phyloP scores from a whole-genome alignment of 2,113 vertebrate species.

The Oriolus oriolus region DNA sequence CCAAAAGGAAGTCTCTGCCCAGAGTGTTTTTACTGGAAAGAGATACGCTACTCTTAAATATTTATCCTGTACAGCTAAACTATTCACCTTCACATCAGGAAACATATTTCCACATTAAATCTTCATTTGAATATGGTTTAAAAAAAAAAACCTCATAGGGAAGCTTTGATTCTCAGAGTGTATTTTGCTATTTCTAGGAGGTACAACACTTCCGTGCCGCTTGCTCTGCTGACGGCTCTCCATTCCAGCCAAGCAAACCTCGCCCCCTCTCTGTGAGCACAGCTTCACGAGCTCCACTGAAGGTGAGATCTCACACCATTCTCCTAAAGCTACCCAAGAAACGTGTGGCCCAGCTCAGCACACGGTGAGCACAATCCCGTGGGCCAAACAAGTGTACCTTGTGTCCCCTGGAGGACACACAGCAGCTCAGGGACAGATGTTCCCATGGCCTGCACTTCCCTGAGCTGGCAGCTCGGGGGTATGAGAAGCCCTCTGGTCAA shows the following conservation, averaged over 20 bases:
- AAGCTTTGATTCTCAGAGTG: background rate
- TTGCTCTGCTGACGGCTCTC: background rate
- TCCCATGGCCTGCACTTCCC: background rate
- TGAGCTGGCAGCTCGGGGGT: rapidly evolving
- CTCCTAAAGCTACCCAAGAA: background rate
- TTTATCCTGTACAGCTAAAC: conserved; percentile 3
- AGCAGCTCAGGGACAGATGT: rapidly evolving
- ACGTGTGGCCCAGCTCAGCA: background rate
- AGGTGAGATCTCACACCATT: background rate
- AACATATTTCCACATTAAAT: conserved; percentile 43
- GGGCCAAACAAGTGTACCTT: background rate
- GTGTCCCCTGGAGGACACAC: background rate
- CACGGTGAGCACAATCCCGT: rapidly evolving
- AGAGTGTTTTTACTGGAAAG: conserved; percentile 51
- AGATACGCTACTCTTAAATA: background rate
- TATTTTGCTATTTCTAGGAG: background rate
- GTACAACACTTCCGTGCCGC: background rate
- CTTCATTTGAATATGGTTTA: background rate
- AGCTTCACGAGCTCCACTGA: rapidly evolving
- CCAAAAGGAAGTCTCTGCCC: conserved; percentile 37
- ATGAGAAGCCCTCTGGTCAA: background rate
- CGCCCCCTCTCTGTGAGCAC: background rate
- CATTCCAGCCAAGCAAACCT: background rate
- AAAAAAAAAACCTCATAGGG: background rate
- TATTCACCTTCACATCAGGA: conserved; percentile 55